Conservation (phyloP, 1,140 invertebrate species). For the Oryzaephilus surinamensis region DNA sequence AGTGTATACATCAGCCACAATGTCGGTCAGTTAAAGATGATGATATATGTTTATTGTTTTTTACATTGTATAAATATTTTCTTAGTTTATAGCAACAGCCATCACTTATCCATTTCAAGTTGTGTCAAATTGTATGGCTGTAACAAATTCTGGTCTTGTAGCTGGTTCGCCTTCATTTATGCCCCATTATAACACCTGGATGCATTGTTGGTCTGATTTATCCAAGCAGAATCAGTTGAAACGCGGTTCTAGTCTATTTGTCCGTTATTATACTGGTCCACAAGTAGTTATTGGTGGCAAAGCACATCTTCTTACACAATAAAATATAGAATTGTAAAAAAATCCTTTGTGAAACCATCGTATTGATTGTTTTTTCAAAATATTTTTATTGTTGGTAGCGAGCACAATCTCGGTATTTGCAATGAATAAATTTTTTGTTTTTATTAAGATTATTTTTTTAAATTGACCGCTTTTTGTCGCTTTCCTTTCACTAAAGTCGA, state of each 20-base stretch:
- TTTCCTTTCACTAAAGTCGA: neutral
- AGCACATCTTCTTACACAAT: too few species aligned
- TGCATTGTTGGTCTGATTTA: slow-evolving; percentile 69
- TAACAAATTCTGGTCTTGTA: slow-evolving; percentile 61
- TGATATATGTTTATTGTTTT: neutral
- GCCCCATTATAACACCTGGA: slow-evolving; percentile 68
- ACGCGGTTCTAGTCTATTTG: slow-evolving; percentile 70
- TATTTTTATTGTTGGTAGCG: neutral
- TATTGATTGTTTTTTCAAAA: neutral
- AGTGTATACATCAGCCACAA: slow-evolving; percentile 45
- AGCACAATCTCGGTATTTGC: too few species aligned
- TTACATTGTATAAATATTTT: slow-evolving; percentile 36
- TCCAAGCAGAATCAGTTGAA: slow-evolving; percentile 62
- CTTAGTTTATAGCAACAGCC: slow-evolving; percentile 61
- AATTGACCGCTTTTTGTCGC: neutral
- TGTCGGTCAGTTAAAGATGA: slow-evolving; percentile 40
- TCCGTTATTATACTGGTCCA: slow-evolving; percentile 67
- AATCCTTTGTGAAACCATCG: neutral
- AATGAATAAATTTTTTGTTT: too few species aligned
- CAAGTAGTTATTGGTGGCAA: slow-evolving; percentile 19
- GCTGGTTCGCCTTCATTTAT: slow-evolving; percentile 70
- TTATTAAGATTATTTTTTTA: neutral
- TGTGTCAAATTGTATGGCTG: slow-evolving; percentile 77
- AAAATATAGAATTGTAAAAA: neutral
- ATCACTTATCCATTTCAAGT: slow-evolving; percentile 79